phyloP scores from a whole-genome alignment of 2,888 invertebrate species.

The Chalcosyrphus nemorum region DNA sequence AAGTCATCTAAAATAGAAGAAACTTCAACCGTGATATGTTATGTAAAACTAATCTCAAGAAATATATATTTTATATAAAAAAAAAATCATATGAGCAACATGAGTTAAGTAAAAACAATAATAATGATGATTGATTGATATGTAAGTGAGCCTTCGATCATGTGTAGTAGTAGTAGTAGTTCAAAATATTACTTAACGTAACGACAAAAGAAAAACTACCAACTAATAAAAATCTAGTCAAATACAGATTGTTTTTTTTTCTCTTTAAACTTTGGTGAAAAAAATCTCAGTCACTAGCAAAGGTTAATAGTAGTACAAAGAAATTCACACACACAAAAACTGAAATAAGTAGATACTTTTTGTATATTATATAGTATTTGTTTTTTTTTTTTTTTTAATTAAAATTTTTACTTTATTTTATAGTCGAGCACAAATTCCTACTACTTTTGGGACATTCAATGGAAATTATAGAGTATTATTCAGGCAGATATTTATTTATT shows the following conservation, averaged over 20 bases:
- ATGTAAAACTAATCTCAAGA: constrained; percentile 14
- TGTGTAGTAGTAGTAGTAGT: constrained; percentile 43
- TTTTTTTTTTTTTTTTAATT: constrained; percentile 1
- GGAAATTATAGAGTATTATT: constrained; percentile 49
- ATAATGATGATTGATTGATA: constrained; percentile 34
- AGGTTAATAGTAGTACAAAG: constrained; percentile 43
- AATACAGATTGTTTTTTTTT: too few relatives aligned
- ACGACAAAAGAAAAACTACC: constrained; percentile 53
- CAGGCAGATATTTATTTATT: constrained; percentile 48
- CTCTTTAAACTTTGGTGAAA: background rate
- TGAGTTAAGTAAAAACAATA: constrained; percentile 13
- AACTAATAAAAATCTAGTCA: constrained; percentile 53
- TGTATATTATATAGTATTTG: background rate
- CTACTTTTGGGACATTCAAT: constrained; percentile 66
- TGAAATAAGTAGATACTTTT: background rate
- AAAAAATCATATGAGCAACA: constrained; percentile 8
- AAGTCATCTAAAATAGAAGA: constrained; percentile 32
- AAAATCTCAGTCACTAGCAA: constrained; percentile 65
- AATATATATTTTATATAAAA: background rate
- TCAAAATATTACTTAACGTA: constrained; percentile 39
- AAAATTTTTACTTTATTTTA: constrained; percentile 26
- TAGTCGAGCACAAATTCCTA: constrained; percentile 69
- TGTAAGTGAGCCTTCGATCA: constrained; percentile 48
- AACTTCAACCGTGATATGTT: constrained; percentile 19
- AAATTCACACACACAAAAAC: constrained; percentile 64